Evolutionary conservation across 2,888 invertebrate genomes (phyloP).

Genomic region (Conus canariensis): DNA sequence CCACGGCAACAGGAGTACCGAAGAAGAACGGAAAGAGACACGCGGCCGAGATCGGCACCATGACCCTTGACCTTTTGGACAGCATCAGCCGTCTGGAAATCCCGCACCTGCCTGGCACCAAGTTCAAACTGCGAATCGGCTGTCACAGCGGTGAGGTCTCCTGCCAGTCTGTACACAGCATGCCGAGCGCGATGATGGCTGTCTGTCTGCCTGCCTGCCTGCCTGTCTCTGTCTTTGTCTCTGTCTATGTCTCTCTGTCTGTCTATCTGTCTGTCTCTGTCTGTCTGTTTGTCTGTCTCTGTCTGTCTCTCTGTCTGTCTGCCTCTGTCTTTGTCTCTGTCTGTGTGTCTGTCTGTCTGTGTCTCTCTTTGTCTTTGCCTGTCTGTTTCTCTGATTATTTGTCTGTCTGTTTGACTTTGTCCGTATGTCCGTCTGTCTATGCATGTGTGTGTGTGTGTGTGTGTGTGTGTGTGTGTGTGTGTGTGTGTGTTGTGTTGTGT

Average conservation of each 20-base stretch:
- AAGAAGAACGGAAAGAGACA: conserved; percentile 62
- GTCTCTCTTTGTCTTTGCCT: not conserved
- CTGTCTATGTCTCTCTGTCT: not conserved
- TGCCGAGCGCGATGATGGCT: too few species aligned
- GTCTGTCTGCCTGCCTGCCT: too few species aligned
- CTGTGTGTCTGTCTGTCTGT: not conserved
- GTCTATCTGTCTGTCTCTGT: too few species aligned
- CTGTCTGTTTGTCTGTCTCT: too few species aligned
- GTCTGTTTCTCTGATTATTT: not conserved
- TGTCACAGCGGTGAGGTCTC: conserved; percentile 60
- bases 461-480: conserved; percentile 9
- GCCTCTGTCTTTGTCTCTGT: not conserved
- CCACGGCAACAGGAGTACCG: conserved; percentile 60
- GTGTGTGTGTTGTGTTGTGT: conserved; percentile 1
- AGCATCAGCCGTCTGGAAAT: conserved; percentile 58
- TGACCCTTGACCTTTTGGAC: conserved; percentile 63
- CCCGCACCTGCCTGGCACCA: conserved; percentile 61
- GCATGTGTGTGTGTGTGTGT: not conserved
- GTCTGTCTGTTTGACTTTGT: not conserved
- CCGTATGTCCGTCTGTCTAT: not conserved
- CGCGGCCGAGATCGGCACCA: conserved; percentile 64
- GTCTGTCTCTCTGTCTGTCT: not conserved
- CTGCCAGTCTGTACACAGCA: not conserved
- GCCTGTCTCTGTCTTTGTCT: not conserved
- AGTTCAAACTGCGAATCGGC: conserved; percentile 64